Evolutionary conservation across 2,797 vertebrate genomes (phyloP), one percentile per base, ranked within the genome.

Genomic region (Sebastes minor): DNA sequence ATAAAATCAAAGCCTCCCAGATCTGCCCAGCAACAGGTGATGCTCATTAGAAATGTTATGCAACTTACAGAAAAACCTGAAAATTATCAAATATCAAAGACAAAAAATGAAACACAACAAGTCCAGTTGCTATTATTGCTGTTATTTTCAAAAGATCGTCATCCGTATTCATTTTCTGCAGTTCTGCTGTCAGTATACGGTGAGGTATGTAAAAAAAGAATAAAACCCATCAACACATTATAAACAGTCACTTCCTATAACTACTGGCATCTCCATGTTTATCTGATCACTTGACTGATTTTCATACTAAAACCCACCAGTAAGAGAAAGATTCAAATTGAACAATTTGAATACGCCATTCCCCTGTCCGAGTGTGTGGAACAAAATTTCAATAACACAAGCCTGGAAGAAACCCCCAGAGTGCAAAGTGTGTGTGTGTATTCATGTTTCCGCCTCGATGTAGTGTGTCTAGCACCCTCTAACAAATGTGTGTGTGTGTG

Each of bases 371-470:
- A 18, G 49, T 32, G 4, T 38, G 65, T 25, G 62, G 46, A 28
- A 38, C 20, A 28, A 82, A 10, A 79, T 78, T 35, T 76, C 23
- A 74, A 70, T 55, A 74, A 11, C 57, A 61, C 38, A 71, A 52
- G 53, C 55, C 42, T 61, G 4, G 69, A 68, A 65, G 59, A 83
- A 88, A 65, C 28, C 35, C 67, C 71, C 38, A 11, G 49, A 82
- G 59, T 59, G 74, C 22, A 74, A 62, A 38, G 75, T 56, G 60
- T 25, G 61, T 61, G 60, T 23, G 55, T 80, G 59, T 70, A 28
- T 78, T 82, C 78, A 60, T 78, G 69, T 82, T 74, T 76, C 63
- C 6, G 27, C 71, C 66, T 80, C 18, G 4, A 65, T 42, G 49
- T 18, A 52, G 7, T 74, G 65, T 66, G 80, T 76, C 62, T 63